These are phyloP conservation scores for Glaucidium brasilianum DNA, from an alignment of 2,113 vertebrate genomes.

Conservation along the genomic window DNA sequence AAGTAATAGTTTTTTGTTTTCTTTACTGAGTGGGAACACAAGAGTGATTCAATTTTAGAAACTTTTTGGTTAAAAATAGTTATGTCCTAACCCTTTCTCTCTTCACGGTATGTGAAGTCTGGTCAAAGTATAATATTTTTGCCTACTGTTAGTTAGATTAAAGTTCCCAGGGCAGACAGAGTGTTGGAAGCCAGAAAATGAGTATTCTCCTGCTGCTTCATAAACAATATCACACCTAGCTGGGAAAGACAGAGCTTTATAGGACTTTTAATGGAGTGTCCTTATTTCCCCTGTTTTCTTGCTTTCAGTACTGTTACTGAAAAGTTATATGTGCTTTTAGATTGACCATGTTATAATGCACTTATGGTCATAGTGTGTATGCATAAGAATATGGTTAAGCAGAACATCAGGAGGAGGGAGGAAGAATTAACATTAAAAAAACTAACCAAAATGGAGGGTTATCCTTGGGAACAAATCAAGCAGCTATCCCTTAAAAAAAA, in stretches of 20 bases:
- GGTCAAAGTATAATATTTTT: constrained; percentile 73
- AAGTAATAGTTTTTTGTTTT: constrained; percentile 39
- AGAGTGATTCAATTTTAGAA: constrained; percentile 68
- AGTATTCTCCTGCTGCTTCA: constrained; percentile 62
- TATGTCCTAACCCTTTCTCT: constrained; percentile 66
- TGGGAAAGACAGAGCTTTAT: constrained; percentile 41
- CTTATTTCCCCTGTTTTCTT: constrained; percentile 55
- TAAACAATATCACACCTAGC: constrained; percentile 77
- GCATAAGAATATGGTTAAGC: not conserved
- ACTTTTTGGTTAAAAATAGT: constrained; percentile 71
- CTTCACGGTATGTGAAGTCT: constrained; percentile 71
- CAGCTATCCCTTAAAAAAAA: not conserved
- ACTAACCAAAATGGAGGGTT: not conserved
- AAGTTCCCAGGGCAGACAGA: constrained; percentile 71
- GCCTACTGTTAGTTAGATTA: constrained; percentile 77
- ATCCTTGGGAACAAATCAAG: not conserved
- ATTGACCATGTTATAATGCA: not conserved
- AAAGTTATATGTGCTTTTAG: constrained; percentile 5
- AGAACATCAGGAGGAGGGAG: not conserved
- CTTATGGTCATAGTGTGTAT: not conserved
- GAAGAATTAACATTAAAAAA: not conserved
- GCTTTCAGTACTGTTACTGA: constrained; percentile 51
- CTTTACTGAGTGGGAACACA: constrained; percentile 35
- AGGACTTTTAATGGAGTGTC: constrained; percentile 41
- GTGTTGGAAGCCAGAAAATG: constrained; percentile 64